These are phyloP conservation scores for Perognathus longimembris DNA, from an alignment of 2,113 vertebrate species.

Conservation along the genomic window DNA sequence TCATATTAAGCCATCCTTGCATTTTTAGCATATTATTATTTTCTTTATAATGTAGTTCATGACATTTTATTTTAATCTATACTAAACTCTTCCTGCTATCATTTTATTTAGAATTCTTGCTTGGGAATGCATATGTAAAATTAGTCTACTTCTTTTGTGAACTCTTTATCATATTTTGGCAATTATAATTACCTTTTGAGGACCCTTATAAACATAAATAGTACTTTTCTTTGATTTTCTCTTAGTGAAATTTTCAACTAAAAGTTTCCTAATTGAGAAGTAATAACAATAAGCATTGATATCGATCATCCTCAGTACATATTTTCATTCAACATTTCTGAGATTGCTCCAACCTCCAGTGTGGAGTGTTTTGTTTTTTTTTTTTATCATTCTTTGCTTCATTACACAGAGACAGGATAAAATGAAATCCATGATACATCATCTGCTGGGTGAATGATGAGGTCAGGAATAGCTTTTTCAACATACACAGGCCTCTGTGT, in stretches of 20 bases:
- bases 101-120: slow-evolving; percentile 51
- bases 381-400: slow-evolving; percentile 15
- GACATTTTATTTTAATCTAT: slow-evolving; percentile 25
- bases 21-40: slow-evolving; percentile 35
- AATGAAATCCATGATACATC: slow-evolving; percentile 44
- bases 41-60: slow-evolving; percentile 1
- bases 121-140: slow-evolving; percentile 44
- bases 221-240: slow-evolving; percentile 52
- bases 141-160: slow-evolving; percentile 7
- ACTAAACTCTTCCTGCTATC: neutral
- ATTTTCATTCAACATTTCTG: slow-evolving; percentile 7
- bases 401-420: slow-evolving; percentile 27
- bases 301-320: neutral
- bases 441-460: slow-evolving; percentile 17
- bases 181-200: slow-evolving; percentile 37
- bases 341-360: neutral
- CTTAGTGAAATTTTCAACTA: slow-evolving; percentile 25
- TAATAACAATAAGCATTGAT: neutral
- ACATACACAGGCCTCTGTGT: neutral
- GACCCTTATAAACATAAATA: slow-evolving; percentile 30
- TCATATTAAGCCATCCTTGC: slow-evolving; percentile 59
- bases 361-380: no score
- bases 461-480: neutral
- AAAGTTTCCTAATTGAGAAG: slow-evolving; percentile 19
- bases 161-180: slow-evolving; percentile 16